Conservation (phyloP, 2,888 invertebrate species). For the Girardia tigrina region DNA sequence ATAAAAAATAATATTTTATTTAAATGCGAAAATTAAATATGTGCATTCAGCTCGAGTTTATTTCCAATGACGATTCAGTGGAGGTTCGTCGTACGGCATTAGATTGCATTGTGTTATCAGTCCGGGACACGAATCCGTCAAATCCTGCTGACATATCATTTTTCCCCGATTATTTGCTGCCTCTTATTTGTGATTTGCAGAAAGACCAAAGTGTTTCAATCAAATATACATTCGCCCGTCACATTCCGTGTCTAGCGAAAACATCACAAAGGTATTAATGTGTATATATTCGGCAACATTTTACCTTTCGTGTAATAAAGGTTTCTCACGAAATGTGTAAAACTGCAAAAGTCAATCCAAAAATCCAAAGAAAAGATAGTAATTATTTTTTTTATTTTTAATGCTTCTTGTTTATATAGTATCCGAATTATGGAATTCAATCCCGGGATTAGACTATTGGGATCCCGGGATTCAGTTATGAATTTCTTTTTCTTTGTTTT, state of each 20-base stretch:
- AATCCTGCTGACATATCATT: constrained; percentile 29
- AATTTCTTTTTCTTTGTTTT: too few relatives aligned
- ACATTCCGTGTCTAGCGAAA: constrained; percentile 29
- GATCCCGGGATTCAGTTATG: too few relatives aligned
- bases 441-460: too few relatives aligned
- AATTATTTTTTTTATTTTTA: neutral
- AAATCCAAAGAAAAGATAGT: constrained; percentile 5
- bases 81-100: constrained; percentile 26
- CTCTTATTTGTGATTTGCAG: constrained; percentile 6
- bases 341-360: constrained; percentile 3
- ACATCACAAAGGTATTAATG: constrained; percentile 23
- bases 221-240: constrained; percentile 11
- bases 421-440: too few relatives aligned
- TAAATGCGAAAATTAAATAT: neutral
- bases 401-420: too few relatives aligned
- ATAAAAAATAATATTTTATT: too few relatives aligned
- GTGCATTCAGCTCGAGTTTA: constrained; percentile 29
- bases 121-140: neutral
- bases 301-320: neutral
- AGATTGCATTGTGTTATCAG: constrained; percentile 27
- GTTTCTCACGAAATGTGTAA: neutral
- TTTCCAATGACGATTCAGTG: neutral
- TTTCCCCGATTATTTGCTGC: constrained; percentile 33
- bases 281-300: neutral
- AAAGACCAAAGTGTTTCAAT: neutral